Conservation (phyloP, 2,888 invertebrate species). For the Platycheirus rosarum region DNA sequence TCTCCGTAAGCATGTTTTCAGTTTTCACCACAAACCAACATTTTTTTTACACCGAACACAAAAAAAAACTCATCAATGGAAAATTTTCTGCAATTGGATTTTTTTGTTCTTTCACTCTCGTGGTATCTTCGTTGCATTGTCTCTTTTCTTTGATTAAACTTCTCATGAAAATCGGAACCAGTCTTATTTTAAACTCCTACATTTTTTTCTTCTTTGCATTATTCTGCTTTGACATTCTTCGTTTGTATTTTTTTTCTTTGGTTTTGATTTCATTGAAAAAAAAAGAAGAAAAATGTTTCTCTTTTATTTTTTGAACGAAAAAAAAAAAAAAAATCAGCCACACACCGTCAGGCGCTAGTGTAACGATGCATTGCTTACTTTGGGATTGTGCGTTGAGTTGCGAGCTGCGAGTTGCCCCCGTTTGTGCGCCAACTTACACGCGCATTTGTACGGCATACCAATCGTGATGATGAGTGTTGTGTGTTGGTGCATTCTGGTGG, state of each 20-base stretch:
- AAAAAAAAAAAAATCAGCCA: constrained; percentile 34
- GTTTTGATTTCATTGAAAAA: constrained; percentile 52
- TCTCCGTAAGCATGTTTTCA: constrained; percentile 56
- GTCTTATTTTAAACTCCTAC: constrained; percentile 65
- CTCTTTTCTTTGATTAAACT: constrained; percentile 49
- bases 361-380: constrained; percentile 56
- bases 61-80: constrained; percentile 77
- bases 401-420: constrained; percentile 36
- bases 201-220: constrained; percentile 38
- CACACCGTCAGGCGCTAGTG: constrained; percentile 53
- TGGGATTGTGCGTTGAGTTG: constrained; percentile 37
- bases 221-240: constrained; percentile 55
- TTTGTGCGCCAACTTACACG: constrained; percentile 55
- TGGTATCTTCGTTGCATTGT: constrained; percentile 40
- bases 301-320: constrained; percentile 11
- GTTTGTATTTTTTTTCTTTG: constrained; percentile 40
- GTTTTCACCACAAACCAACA: constrained; percentile 61
- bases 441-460: constrained; percentile 62
- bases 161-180: constrained; percentile 62
- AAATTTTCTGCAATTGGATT: constrained; percentile 77
- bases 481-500: constrained; percentile 8
- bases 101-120: constrained; percentile 25
- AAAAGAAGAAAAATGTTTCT: constrained; percentile 4
- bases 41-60: constrained; percentile 9
- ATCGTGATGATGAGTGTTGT: constrained; percentile 32